Evolutionary conservation across 2,113 vertebrate species (phyloP).

Genomic region (Aspidoscelis tigris): DNA sequence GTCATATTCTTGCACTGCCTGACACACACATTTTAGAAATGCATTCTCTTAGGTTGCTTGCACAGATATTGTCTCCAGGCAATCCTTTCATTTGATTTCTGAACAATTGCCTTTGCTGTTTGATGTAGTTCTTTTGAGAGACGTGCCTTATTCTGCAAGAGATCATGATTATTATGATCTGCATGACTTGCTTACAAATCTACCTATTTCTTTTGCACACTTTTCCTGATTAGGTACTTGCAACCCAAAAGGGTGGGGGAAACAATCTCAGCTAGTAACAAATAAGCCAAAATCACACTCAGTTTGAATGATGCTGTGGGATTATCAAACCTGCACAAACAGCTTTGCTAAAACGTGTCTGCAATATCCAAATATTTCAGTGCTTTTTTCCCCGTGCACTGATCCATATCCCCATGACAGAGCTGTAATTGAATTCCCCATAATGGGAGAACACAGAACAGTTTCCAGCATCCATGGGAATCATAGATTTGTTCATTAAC

Average conservation of each 20-base stretch:
- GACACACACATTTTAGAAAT: neutral
- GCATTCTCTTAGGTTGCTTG: neutral
- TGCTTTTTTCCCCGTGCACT: neutral
- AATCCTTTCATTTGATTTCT: constrained; percentile 4
- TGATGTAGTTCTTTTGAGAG: neutral
- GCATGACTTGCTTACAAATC: constrained; percentile 8
- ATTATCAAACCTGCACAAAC: constrained; percentile 7
- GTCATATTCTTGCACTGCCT: neutral
- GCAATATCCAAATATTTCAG: neutral
- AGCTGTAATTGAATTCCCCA: neutral
- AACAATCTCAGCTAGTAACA: constrained; percentile 7
- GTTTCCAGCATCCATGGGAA: neutral
- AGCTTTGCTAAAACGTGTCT: neutral
- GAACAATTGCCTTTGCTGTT: neutral
- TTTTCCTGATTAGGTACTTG: neutral
- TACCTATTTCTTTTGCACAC: neutral
- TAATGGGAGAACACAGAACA: neutral
- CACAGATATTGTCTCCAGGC: neutral
- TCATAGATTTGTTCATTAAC: neutral
- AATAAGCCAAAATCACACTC: constrained; percentile 26
- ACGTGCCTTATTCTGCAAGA: constrained; percentile 1
- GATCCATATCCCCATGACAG: neutral
- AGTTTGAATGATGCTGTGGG: neutral
- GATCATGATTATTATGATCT: constrained; percentile 13
- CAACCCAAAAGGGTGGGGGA: neutral